A percentile compares a stretch with the other conserved stretches of the same genome.
Conservation (phyloP, 2,888 invertebrate genomes). For the Microplitis manilae region DNA sequence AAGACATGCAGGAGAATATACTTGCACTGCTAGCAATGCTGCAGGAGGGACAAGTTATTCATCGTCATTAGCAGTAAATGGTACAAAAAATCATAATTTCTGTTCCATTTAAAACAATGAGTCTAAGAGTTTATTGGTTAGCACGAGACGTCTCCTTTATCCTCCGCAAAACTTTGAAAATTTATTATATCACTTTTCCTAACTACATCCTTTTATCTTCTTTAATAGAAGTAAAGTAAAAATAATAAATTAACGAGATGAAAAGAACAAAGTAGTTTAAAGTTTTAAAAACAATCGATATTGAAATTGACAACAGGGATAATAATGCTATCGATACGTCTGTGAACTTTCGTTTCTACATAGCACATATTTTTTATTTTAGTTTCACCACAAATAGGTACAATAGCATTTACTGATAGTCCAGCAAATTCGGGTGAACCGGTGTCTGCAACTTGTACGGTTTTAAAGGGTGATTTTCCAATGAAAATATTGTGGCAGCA, state of each 20-base stretch:
- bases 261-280: not conserved
- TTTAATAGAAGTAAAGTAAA: not conserved
- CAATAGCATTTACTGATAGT: slow-evolving; percentile 75
- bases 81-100: slow-evolving; percentile 64
- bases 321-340: not conserved
- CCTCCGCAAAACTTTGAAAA: not conserved
- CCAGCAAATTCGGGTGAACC: slow-evolving; percentile 82
- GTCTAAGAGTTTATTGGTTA: slow-evolving; percentile 10
- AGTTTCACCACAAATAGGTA: slow-evolving; percentile 75
- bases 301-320: not conserved
- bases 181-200: not conserved
- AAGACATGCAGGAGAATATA: slow-evolving; percentile 79
- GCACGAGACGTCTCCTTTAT: slow-evolving; percentile 28
- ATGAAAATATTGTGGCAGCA: slow-evolving; percentile 79
- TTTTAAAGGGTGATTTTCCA: slow-evolving; percentile 82
- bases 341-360: not conserved
- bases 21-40: slow-evolving; percentile 78
- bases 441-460: slow-evolving; percentile 79
- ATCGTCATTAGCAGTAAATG: slow-evolving; percentile 79
- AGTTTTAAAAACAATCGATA: not conserved
- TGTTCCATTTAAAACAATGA: not conserved
- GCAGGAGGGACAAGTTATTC: slow-evolving; percentile 77
- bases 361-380: slow-evolving; percentile 11
- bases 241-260: not conserved
- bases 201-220: slow-evolving; percentile 26